Conservation (phyloP, 2,113 vertebrate genomes). For the Xiphophorus maculatus region DNA sequence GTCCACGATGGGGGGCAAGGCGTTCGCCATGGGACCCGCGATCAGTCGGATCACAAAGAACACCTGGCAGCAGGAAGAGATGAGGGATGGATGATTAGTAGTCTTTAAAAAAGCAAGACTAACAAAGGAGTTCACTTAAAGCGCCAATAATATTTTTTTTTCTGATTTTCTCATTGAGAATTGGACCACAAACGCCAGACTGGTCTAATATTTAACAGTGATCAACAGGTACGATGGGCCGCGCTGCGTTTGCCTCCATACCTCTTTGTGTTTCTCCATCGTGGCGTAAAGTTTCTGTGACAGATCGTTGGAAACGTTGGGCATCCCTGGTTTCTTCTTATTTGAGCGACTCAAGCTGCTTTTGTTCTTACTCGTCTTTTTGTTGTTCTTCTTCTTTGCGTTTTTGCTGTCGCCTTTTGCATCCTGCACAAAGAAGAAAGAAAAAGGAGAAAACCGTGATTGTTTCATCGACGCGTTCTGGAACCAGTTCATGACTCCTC, state of each 20-base stretch:
- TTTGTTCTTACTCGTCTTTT: slow-evolving; percentile 99
- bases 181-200: no score
- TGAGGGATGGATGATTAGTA: no score
- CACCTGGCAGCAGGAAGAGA: slow-evolving; percentile 79
- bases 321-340: slow-evolving; percentile 99
- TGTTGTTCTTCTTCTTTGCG: slow-evolving; percentile 99
- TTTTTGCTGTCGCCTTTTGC: slow-evolving; percentile 98
- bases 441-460: neutral
- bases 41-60: slow-evolving; percentile 97
- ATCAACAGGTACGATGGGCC: neutral
- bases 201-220: neutral
- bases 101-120: neutral
- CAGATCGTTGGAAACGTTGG: slow-evolving; percentile 96
- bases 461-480: neutral
- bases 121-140: neutral
- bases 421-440: slow-evolving; percentile 75
- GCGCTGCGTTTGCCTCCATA: slow-evolving; percentile 40
- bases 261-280: slow-evolving; percentile 99
- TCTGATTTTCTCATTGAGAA: no score
- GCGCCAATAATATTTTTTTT: no score
- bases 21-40: slow-evolving; percentile 90
- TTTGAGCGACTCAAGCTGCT: slow-evolving; percentile 95
- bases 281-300: slow-evolving; percentile 98
- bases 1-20: slow-evolving; percentile 90
- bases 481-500: neutral